Percentiles rank a stretch among this genome's conserved stretches.
These are phyloP conservation scores for Dendrocincla fuliginosa DNA, from an alignment of 2,797 vertebrate species.

Conservation along the genomic window DNA sequence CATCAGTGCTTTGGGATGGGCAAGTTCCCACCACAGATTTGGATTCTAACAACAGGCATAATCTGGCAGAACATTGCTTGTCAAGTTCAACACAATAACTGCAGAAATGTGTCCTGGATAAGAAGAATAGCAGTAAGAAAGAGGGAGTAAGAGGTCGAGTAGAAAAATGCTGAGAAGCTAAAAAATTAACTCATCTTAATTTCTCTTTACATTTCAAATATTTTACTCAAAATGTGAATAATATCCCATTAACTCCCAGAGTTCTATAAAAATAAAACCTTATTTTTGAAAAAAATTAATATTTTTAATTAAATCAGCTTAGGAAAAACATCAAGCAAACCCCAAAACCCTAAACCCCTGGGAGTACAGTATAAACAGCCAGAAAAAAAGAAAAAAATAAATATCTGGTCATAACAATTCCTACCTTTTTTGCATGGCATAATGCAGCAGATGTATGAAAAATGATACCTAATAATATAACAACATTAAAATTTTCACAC, in stretches of 20 bases:
- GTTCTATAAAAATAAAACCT: neutral
- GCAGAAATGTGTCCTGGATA: neutral
- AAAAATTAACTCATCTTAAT: neutral
- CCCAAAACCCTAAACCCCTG: too few relatives aligned
- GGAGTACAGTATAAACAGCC: neutral
- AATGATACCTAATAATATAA: neutral
- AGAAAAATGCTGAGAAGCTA: neutral
- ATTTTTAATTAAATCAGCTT: neutral
- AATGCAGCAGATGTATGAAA: neutral
- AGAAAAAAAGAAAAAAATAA: neutral
- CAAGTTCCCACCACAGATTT: neutral
- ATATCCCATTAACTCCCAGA: neutral
- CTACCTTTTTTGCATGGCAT: neutral
- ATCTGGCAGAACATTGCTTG: neutral
- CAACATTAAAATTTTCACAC: neutral
- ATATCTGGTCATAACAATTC: neutral
- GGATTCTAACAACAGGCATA: neutral
- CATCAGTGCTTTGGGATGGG: neutral
- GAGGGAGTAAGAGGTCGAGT: neutral
- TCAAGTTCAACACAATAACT: neutral
- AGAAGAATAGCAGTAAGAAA: neutral
- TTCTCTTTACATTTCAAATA: neutral
- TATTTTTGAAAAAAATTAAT: neutral
- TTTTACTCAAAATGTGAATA: neutral
- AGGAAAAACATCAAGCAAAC: neutral